These are phyloP conservation scores for Callyntrura sp. DNA, from an alignment of 2,888 invertebrate genomes.

Conservation along the genomic window DNA sequence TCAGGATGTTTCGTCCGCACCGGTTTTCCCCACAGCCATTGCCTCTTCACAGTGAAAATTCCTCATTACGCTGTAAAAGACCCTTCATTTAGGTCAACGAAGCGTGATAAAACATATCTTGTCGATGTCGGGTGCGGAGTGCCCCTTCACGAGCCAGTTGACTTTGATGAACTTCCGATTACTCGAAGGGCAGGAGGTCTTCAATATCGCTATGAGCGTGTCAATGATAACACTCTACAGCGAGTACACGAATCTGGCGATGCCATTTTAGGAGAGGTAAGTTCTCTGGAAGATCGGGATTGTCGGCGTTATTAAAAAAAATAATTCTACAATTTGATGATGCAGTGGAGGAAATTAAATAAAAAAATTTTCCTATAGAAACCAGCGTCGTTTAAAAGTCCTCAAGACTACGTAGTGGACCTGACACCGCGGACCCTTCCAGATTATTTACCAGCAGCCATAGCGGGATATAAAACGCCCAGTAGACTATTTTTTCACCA, in stretches of 20 bases:
- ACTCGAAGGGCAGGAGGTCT: constrained; percentile 70
- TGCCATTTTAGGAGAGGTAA: constrained; percentile 73
- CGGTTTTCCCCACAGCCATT: constrained; percentile 61
- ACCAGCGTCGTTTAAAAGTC: constrained; percentile 57
- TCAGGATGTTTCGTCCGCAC: constrained; percentile 68
- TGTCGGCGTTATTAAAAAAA: no score
- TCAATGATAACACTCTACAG: constrained; percentile 57
- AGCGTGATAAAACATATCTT: constrained; percentile 47
- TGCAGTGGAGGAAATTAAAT: no score
- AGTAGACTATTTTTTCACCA: constrained; percentile 64
- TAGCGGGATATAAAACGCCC: constrained; percentile 66
- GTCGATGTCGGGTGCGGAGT: constrained; percentile 79
- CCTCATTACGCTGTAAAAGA: constrained; percentile 54
- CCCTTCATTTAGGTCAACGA: neutral
- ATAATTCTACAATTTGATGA: constrained; percentile 6
- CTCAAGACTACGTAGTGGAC: constrained; percentile 69
- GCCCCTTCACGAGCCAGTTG: constrained; percentile 76
- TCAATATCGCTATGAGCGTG: constrained; percentile 69
- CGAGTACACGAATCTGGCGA: constrained; percentile 77
- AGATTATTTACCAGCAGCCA: neutral
- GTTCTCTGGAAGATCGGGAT: neutral
- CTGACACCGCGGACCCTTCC: neutral
- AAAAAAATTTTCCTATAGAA: constrained; percentile 49
- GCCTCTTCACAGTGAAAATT: constrained; percentile 50
- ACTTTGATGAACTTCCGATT: constrained; percentile 58